Percentiles rank a stretch among this genome's conserved stretches.
These are phyloP conservation scores for Scylla paramamosain DNA, from an alignment of 1,140 invertebrate genomes.

Conservation along the genomic window DNA sequence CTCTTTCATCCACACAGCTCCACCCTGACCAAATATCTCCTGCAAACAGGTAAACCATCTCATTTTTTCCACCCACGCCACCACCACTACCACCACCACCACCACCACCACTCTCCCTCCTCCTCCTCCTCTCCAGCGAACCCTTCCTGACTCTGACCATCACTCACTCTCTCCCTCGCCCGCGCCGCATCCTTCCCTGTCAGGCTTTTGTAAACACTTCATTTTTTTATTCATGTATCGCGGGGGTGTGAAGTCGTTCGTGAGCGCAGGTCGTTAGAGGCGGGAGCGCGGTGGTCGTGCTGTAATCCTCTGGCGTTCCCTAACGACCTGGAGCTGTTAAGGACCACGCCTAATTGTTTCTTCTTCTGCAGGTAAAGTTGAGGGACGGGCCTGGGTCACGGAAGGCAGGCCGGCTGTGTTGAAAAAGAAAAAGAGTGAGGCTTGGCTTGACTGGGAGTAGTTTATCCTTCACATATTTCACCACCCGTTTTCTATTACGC, in stretches of 20 bases:
- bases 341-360: constrained; percentile 46
- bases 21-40: background rate
- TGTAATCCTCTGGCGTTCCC: background rate
- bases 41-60: background rate
- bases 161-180: background rate
- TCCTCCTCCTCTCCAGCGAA: background rate
- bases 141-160: background rate
- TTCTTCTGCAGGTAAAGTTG: background rate
- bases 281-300: background rate
- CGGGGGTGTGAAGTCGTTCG: constrained; percentile 17
- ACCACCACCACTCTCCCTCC: background rate
- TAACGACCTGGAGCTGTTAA: constrained; percentile 31
- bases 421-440: background rate
- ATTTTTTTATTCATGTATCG: constrained; percentile 28
- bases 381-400: background rate
- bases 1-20: background rate
- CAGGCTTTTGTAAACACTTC: constrained; percentile 14
- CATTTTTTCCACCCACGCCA: background rate
- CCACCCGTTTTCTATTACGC: no score
- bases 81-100: background rate
- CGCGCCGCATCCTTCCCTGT: background rate
- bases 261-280: background rate
- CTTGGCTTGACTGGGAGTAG: no score
- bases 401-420: background rate
- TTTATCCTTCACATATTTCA: no score